phyloP scores from a whole-genome alignment of 23 tunicate species.

The Pegea sp. region DNA sequence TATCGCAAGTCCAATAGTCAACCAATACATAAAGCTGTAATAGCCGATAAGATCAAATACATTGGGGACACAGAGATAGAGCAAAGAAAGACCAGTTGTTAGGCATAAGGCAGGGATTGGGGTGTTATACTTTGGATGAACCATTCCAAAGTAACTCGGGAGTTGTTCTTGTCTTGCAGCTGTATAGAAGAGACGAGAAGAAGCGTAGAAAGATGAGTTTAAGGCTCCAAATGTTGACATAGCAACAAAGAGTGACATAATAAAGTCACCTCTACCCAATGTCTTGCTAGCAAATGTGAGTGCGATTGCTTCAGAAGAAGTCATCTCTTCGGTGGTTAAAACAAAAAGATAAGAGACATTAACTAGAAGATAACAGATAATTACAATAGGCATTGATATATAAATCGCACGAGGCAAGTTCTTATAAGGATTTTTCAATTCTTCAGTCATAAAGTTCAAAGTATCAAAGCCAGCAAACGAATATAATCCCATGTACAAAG shows the following conservation, averaged over 20 bases:
- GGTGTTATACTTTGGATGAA: slow-evolving; percentile 32
- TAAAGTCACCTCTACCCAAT: slow-evolving; percentile 33
- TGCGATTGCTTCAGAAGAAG: slow-evolving; percentile 75
- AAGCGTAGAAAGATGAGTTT: no score
- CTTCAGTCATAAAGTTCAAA: no score
- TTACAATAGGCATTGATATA: slow-evolving; percentile 63
- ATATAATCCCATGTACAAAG: slow-evolving; percentile 69
- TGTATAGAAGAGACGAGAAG: slow-evolving; percentile 60
- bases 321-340: slow-evolving; percentile 40
- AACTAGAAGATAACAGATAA: slow-evolving; percentile 40
- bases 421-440: slow-evolving; percentile 63
- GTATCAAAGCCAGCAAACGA: slow-evolving; percentile 93
- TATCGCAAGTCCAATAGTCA: slow-evolving; percentile 74
- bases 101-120: slow-evolving; percentile 64
- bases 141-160: slow-evolving; percentile 80
- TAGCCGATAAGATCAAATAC: slow-evolving; percentile 79
- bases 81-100: slow-evolving; percentile 40
- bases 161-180: slow-evolving; percentile 85
- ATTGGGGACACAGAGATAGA: slow-evolving; percentile 61
- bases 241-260: slow-evolving; percentile 68
- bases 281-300: slow-evolving; percentile 52
- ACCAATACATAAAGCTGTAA: slow-evolving; percentile 99
- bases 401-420: slow-evolving; percentile 52
- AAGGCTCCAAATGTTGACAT: slow-evolving; percentile 95
- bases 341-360: slow-evolving; percentile 74